These are phyloP conservation scores for Orthonyx spaldingii DNA, from an alignment of 2,113 vertebrate genomes.

Conservation along the genomic window DNA sequence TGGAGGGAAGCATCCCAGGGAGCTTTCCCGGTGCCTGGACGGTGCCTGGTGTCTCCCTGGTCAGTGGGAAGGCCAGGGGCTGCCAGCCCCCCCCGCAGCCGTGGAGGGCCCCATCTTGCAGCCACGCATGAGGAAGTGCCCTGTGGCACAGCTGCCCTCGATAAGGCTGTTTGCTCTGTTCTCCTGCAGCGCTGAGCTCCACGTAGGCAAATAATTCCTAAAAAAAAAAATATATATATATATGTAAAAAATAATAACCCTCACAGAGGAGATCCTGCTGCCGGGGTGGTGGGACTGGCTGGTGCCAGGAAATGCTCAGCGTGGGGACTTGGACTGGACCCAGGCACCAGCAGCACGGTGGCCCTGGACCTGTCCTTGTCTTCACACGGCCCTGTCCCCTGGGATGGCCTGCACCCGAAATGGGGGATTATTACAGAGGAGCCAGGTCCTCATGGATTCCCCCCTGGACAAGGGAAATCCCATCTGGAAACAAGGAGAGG, in stretches of 20 bases:
- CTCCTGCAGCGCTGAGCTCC: neutral
- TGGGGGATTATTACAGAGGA: rapidly evolving
- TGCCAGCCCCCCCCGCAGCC: neutral
- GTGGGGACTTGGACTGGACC: neutral
- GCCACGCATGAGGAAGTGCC: neutral
- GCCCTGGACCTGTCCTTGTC: neutral
- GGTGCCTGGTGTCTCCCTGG: neutral
- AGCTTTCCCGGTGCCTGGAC: rapidly evolving
- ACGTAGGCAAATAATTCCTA: neutral
- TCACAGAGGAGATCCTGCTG: neutral
- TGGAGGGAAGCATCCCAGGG: rapidly evolving
- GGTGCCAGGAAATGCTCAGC: neutral
- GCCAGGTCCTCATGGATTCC: neutral
- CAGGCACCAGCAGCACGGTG: neutral
- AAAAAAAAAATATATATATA: neutral
- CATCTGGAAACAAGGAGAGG: neutral
- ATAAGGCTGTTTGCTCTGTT: neutral
- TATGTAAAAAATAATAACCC: neutral
- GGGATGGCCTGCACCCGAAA: rapidly evolving
- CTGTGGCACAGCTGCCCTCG: neutral
- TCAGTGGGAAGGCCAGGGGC: neutral
- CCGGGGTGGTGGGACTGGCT: rapidly evolving
- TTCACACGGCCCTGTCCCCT: neutral
- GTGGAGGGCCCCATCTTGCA: neutral
- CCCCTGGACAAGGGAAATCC: neutral